Conservation (phyloP, 2,113 vertebrate species). For the Butastur rufipennis region DNA sequence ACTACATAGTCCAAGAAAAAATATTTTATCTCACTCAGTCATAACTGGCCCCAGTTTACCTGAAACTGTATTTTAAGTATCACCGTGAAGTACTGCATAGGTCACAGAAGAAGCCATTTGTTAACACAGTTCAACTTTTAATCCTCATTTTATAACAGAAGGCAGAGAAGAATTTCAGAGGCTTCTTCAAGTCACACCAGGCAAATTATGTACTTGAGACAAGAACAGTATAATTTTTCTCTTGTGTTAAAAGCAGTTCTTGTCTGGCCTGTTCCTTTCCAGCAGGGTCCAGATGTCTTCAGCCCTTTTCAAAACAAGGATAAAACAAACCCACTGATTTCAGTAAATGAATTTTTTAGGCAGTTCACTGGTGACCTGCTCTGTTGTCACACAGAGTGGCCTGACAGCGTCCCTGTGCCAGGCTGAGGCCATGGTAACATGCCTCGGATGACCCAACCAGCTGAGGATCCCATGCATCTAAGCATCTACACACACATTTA, state of each 20-base stretch:
- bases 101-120: not conserved
- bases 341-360: not conserved
- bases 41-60: not conserved
- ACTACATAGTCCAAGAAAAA: not conserved
- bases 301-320: not conserved
- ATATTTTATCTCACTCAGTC: accelerated
- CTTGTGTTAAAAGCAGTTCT: not conserved
- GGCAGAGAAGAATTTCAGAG: not conserved
- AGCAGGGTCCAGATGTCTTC: not conserved
- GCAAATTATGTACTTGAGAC: not conserved
- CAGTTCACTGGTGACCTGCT: not conserved
- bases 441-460: not conserved
- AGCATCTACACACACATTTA: not conserved
- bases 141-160: not conserved
- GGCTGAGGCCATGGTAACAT: not conserved
- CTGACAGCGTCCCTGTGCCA: not conserved
- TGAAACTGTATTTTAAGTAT: not conserved
- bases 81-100: not conserved
- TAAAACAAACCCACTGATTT: not conserved
- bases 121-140: not conserved
- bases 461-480: not conserved
- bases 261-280: not conserved
- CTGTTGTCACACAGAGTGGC: not conserved
- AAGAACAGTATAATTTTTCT: not conserved
- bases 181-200: not conserved